Conservation (phyloP, 2,888 invertebrate genomes). For the Torymus auratus region DNA sequence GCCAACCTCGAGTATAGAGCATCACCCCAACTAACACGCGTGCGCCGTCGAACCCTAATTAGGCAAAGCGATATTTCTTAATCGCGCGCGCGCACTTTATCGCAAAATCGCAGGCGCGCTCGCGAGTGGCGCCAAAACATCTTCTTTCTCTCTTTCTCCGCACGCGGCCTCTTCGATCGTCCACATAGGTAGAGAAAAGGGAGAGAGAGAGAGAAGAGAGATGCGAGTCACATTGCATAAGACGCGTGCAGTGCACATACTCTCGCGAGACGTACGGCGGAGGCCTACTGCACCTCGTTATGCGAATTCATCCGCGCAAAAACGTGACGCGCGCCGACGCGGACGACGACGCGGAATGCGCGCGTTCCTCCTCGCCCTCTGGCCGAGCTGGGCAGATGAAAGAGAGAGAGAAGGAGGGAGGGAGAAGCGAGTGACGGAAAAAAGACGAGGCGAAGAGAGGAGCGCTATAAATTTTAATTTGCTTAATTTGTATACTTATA, state of each 20-base stretch:
- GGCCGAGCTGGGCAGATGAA: not conserved
- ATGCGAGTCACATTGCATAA: slow-evolving; percentile 30
- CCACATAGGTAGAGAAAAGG: not conserved
- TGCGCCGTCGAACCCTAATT: slow-evolving; percentile 14
- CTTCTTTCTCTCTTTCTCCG: not conserved
- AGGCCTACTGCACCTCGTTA: slow-evolving; percentile 9
- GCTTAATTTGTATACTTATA: too few relatives aligned
- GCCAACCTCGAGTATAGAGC: too few relatives aligned
- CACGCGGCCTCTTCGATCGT: slow-evolving; percentile 1
- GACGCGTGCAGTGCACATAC: not conserved
- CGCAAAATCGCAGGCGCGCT: not conserved
- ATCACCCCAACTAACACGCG: too few relatives aligned
- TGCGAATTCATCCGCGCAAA: slow-evolving; percentile 48
- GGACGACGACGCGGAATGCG: slow-evolving; percentile 40
- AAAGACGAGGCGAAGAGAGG: slow-evolving; percentile 18
- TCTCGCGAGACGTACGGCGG: not conserved
- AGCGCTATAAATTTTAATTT: not conserved
- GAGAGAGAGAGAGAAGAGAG: not conserved
- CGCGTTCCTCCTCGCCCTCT: slow-evolving; percentile 2
- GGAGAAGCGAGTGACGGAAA: slow-evolving; percentile 9
- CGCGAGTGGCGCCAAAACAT: slow-evolving; percentile 16
- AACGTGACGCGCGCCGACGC: slow-evolving; percentile 45
- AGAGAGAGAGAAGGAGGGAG: slow-evolving; percentile 4
- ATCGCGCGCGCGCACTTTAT: slow-evolving; percentile 18
- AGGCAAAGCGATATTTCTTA: slow-evolving; percentile 43